Conservation (phyloP, 23 tunicate species). For the Botrylloides violaceus region DNA sequence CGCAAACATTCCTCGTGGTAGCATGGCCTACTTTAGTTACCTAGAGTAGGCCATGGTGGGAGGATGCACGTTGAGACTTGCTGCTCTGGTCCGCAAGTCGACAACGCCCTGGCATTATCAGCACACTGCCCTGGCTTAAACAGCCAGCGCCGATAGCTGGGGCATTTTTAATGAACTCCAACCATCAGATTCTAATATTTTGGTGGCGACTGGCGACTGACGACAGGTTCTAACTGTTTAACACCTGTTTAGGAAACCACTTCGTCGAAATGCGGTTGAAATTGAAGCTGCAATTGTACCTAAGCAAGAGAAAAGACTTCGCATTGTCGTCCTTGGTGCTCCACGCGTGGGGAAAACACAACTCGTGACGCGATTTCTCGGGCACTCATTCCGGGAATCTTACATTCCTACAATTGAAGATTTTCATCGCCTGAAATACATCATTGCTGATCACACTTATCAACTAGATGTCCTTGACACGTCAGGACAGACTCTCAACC, state of each 20-base stretch:
- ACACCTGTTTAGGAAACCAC: not conserved
- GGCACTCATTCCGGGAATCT: slow-evolving; percentile 27
- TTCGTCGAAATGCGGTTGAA: not conserved
- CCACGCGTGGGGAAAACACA: slow-evolving; percentile 51
- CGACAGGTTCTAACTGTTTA: too few relatives aligned
- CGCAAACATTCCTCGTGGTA: too few relatives aligned
- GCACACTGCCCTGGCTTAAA: too few relatives aligned
- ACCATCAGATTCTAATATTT: too few relatives aligned
- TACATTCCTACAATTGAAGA: slow-evolving; percentile 64
- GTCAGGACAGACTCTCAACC: slow-evolving; percentile 36
- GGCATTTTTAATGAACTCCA: too few relatives aligned
- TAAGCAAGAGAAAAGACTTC: slow-evolving; percentile 10
- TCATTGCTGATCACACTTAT: slow-evolving; percentile 40
- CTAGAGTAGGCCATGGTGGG: too few relatives aligned
- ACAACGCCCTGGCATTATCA: too few relatives aligned
- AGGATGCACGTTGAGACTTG: too few relatives aligned
- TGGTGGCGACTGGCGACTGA: too few relatives aligned
- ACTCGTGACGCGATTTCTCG: slow-evolving; percentile 55
- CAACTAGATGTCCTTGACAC: slow-evolving; percentile 58
- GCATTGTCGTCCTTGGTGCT: slow-evolving; percentile 60
- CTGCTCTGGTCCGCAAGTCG: too few relatives aligned
- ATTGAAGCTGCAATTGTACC: not conserved
- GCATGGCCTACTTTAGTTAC: too few relatives aligned
- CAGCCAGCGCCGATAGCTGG: too few relatives aligned
- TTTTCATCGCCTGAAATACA: slow-evolving; percentile 47